A percentile compares a stretch with the other conserved stretches of the same genome.
These are phyloP conservation scores for Excalfactoria chinensis DNA, from an alignment of 2,113 vertebrate species.

Conservation along the genomic window DNA sequence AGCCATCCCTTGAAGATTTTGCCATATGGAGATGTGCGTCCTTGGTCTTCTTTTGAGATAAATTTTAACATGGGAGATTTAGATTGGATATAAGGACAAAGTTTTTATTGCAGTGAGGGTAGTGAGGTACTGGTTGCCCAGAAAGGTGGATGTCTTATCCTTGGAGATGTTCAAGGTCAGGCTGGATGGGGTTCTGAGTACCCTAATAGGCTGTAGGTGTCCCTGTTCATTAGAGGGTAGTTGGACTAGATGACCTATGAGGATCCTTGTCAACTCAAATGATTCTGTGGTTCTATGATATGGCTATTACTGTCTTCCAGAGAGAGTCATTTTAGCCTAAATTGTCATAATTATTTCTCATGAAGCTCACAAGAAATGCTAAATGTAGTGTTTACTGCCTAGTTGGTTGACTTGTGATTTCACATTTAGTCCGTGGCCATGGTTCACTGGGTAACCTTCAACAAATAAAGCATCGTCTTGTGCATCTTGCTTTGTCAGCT, in stretches of 20 bases:
- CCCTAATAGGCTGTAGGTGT: too few relatives aligned
- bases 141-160: too few relatives aligned
- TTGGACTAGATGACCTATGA: too few relatives aligned
- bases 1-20: background rate
- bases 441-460: background rate
- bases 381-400: background rate
- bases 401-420: background rate
- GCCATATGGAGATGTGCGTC: background rate
- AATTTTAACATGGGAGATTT: background rate
- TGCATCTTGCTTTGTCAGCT: accelerated
- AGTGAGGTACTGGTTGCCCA: too few relatives aligned
- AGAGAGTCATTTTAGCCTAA: background rate
- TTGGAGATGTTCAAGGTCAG: too few relatives aligned
- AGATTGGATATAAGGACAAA: too few relatives aligned
- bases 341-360: background rate
- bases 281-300: too few relatives aligned
- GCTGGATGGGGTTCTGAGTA: too few relatives aligned
- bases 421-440: background rate
- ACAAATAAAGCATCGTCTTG: background rate
- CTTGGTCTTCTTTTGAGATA: accelerated
- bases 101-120: too few relatives aligned
- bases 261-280: too few relatives aligned
- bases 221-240: too few relatives aligned
- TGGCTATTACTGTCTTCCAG: background rate
- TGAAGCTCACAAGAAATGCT: background rate